Percentiles rank a stretch among this genome's conserved stretches.
Conservation (phyloP, 2,888 invertebrate genomes). For the Palloptera scutellata region DNA sequence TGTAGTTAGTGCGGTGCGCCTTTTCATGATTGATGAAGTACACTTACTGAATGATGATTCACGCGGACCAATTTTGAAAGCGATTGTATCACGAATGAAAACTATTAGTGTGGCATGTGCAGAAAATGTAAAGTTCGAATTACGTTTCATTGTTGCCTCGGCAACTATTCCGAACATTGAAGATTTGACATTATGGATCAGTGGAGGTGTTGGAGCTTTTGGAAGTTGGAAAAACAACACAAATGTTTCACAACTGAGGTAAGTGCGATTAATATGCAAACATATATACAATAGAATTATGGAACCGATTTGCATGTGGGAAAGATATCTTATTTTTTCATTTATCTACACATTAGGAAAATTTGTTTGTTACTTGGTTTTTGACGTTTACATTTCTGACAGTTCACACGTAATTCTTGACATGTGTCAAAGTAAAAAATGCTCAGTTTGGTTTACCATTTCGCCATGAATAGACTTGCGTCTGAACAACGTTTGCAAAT, state of each 20-base stretch:
- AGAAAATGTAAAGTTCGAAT: background rate
- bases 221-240: background rate
- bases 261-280: slow-evolving; percentile 12
- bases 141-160: slow-evolving; percentile 77
- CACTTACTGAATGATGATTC: slow-evolving; percentile 77
- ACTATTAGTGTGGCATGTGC: slow-evolving; percentile 59
- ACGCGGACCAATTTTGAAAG: slow-evolving; percentile 80
- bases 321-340: background rate
- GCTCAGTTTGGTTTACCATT: too few species aligned
- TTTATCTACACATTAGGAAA: background rate
- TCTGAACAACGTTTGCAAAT: too few species aligned
- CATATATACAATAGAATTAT: too few species aligned
- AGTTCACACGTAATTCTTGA: too few species aligned
- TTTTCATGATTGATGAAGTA: slow-evolving; percentile 80
- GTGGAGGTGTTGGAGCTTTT: slow-evolving; percentile 50
- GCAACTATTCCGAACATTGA: slow-evolving; percentile 82
- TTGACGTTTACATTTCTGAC: too few species aligned
- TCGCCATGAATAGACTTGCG: too few species aligned
- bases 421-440: too few species aligned
- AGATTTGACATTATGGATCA: slow-evolving; percentile 79
- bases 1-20: slow-evolving; percentile 70
- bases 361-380: background rate
- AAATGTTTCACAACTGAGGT: slow-evolving; percentile 26
- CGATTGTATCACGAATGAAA: slow-evolving; percentile 83
- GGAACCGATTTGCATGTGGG: too few species aligned